These are phyloP conservation scores for Morpho deidamia DNA, from an alignment of 2,888 invertebrate species.

Conservation along the genomic window DNA sequence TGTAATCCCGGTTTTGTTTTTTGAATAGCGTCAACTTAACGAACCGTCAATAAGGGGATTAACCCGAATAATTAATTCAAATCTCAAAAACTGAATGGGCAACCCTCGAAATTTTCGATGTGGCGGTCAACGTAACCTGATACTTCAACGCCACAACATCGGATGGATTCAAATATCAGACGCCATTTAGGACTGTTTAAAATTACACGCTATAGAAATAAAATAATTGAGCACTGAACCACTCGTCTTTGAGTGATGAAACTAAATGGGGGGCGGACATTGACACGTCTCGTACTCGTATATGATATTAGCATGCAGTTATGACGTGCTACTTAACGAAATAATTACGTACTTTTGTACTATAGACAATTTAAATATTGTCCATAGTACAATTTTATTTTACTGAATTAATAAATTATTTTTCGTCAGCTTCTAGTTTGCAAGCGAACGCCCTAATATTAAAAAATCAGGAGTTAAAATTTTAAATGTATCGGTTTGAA, in stretches of 20 bases:
- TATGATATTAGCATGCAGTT: conserved; percentile 1
- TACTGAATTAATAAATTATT: not conserved
- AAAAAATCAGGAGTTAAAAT: no score
- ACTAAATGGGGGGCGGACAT: conserved; percentile 12
- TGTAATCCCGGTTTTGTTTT: conserved; percentile 43
- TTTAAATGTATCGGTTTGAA: no score
- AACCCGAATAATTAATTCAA: conserved; percentile 47
- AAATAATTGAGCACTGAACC: conserved; percentile 17
- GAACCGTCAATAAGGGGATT: conserved; percentile 23
- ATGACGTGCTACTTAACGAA: not conserved
- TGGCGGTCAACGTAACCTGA: conserved; percentile 60
- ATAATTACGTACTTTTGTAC: no score
- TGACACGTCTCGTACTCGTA: conserved; percentile 6
- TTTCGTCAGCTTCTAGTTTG: not conserved
- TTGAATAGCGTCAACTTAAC: conserved; percentile 16
- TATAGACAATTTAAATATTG: no score
- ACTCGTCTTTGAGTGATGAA: conserved; percentile 6
- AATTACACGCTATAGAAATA: conserved; percentile 22
- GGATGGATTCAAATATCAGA: conserved; percentile 22
- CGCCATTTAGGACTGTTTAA: conserved; percentile 23
- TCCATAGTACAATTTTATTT: no score
- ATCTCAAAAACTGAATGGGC: conserved; percentile 36
- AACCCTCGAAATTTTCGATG: conserved; percentile 42
- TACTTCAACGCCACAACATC: conserved; percentile 31
- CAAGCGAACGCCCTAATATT: no score